Evolutionary conservation across 2,797 vertebrate species (phyloP), one percentile per base, ranked within the genome.

Genomic region (Echiichthys vipera): DNA sequence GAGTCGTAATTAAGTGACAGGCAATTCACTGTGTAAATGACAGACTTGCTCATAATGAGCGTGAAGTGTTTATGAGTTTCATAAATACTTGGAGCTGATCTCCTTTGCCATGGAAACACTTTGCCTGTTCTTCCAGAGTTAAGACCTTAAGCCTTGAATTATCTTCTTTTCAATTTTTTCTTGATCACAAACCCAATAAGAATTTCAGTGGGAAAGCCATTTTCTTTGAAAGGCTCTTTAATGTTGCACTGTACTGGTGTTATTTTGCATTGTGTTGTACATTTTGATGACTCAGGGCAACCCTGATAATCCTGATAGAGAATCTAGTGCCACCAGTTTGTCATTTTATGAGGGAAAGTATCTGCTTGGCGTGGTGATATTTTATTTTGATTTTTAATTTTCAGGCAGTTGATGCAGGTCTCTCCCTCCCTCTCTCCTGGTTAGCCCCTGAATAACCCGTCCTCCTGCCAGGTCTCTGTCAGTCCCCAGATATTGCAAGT

Each of bases 401-500:
- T n/a, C n/a, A n/a, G 57, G 73, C 64, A 59, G 58, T 13, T 18
- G 25, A 51, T 54, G 14, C 27, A 18, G 43, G 42, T 65, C 39
- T 66, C 1, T 5, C 18, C 36, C 27, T n/a, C 9, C 17, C 5
- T 24, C n/a, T 4, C 12, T 4, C 8, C 32, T 24, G 7, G 5
- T 24, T 43, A 24, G 30, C 66, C 56, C 15, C 55, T 25, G 22
- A 61, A 37, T 71, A 66, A 84, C 84, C 83, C 37, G 14, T 69
- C 68, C 67, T 69, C 80, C 69, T 57, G 71, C 71, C 77, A 46
- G 65, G 77, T 87, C 77, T 71, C 77, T 65, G 74, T 74, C 65
- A 62, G 74, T 76, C 78, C 73, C 68, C 65, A 78, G 74, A 84
- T 86, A 81, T 50, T 74, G 81, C 78, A 83, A 87, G 82, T 88